These are phyloP conservation scores for Phymastichus coffea DNA, from an alignment of 1,140 invertebrate species.

Conservation along the genomic window DNA sequence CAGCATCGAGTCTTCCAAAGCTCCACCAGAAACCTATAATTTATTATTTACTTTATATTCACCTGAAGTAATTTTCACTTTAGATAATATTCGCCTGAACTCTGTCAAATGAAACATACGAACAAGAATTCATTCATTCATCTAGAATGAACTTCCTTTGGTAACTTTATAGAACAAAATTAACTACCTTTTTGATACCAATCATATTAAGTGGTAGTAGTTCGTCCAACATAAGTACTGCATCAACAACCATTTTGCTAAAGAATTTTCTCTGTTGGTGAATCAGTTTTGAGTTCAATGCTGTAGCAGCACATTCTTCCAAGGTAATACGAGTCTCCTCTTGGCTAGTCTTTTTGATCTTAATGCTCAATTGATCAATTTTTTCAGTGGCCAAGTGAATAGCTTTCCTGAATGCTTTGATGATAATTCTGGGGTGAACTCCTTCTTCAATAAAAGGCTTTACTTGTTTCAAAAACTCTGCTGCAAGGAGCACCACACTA, in stretches of 20 bases:
- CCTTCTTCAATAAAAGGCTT: slow-evolving; percentile 97
- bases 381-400: slow-evolving; percentile 78
- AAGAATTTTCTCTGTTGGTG: slow-evolving; percentile 96
- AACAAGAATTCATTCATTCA: too few relatives aligned
- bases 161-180: too few relatives aligned
- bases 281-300: slow-evolving; percentile 95
- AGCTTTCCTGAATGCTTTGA: slow-evolving; percentile 83
- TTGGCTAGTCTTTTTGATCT: slow-evolving; percentile 65
- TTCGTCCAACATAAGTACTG: slow-evolving; percentile 91
- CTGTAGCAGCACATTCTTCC: slow-evolving; percentile 93
- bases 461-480: slow-evolving; percentile 93
- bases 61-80: too few relatives aligned
- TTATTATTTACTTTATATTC: not conserved
- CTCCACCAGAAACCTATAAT: slow-evolving; percentile 72
- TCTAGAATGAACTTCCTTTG: too few relatives aligned
- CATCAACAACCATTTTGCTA: slow-evolving; percentile 95
- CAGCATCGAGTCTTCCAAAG: slow-evolving; percentile 89
- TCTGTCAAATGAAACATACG: too few relatives aligned
- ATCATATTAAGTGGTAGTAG: slow-evolving; percentile 98
- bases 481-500: slow-evolving; percentile 91
- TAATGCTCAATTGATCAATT: slow-evolving; percentile 84
- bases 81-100: too few relatives aligned
- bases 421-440: slow-evolving; percentile 92
- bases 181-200: slow-evolving; percentile 98
- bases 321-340: slow-evolving; percentile 74